Conservation (phyloP, 2,113 vertebrate genomes). For the Glaucomys volans region DNA sequence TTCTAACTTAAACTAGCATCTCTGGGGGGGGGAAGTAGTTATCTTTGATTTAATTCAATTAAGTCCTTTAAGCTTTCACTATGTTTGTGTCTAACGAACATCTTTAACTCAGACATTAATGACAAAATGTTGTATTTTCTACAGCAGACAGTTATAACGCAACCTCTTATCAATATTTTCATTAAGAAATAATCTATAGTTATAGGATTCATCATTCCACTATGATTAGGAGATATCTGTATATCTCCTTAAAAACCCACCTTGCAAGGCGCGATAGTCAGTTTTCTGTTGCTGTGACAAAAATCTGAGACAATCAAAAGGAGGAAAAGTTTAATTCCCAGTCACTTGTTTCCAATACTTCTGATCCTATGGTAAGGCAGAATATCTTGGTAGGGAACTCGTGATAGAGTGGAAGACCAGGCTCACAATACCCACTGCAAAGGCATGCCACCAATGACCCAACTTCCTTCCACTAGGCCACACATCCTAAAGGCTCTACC, state of each 20-base stretch:
- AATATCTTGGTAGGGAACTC: neutral
- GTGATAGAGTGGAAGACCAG: neutral
- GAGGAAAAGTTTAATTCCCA: neutral
- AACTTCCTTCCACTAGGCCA: neutral
- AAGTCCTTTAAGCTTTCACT: conserved; percentile 11
- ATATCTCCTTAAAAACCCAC: neutral
- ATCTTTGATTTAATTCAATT: neutral
- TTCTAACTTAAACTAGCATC: neutral
- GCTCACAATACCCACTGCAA: too few relatives aligned
- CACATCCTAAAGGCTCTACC: neutral
- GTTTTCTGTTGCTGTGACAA: neutral
- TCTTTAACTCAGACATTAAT: neutral
- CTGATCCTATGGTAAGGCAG: neutral
- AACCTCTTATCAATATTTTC: neutral
- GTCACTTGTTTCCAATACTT: neutral
- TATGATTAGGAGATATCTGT: neutral
- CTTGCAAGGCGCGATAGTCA: neutral
- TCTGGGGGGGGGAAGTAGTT: neutral
- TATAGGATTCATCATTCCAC: neutral
- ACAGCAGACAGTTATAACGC: neutral
- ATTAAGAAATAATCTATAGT: neutral
- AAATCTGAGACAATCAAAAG: neutral
- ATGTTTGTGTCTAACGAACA: neutral
- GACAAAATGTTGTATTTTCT: neutral
- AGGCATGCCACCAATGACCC: neutral